Evolutionary conservation across 2,113 vertebrate genomes (phyloP).

Genomic region (Alligator sinensis): DNA sequence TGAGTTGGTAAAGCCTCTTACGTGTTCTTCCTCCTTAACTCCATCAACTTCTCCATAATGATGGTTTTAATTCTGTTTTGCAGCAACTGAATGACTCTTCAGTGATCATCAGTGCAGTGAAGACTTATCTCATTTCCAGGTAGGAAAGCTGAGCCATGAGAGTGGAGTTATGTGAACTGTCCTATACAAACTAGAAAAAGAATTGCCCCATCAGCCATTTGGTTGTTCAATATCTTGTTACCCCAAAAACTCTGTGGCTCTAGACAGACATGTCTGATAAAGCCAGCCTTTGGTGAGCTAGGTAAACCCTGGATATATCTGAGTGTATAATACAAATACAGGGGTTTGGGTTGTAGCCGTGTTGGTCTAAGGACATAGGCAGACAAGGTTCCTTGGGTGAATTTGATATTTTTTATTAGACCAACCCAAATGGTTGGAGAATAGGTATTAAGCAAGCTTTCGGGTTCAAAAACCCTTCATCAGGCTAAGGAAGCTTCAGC

Average conservation of each 20-base stretch:
- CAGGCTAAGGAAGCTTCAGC: too few species aligned
- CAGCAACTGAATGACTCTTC: conserved; percentile 98
- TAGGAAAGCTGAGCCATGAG: conserved; percentile 72
- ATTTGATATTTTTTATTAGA: too few species aligned
- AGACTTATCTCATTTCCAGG: conserved; percentile 88
- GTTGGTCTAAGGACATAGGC: too few species aligned
- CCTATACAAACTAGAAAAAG: background rate
- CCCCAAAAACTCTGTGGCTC: background rate
- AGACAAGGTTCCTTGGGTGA: too few species aligned
- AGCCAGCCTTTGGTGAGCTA: too few species aligned
- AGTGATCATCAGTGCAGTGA: conserved; percentile 94
- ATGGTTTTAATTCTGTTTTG: conserved; percentile 37
- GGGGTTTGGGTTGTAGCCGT: too few species aligned
- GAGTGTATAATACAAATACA: background rate
- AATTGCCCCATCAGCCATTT: background rate
- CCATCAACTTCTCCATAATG: background rate
- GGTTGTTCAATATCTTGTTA: background rate
- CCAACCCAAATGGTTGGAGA: too few species aligned
- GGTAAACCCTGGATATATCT: background rate
- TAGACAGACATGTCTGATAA: background rate
- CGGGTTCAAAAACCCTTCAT: too few species aligned
- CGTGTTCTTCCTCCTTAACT: background rate
- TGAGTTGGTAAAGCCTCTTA: background rate
- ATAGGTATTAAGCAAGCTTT: too few species aligned
- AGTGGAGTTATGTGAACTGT: background rate